Conservation (phyloP, 2,113 vertebrate species). For the Balaeniceps rex region DNA sequence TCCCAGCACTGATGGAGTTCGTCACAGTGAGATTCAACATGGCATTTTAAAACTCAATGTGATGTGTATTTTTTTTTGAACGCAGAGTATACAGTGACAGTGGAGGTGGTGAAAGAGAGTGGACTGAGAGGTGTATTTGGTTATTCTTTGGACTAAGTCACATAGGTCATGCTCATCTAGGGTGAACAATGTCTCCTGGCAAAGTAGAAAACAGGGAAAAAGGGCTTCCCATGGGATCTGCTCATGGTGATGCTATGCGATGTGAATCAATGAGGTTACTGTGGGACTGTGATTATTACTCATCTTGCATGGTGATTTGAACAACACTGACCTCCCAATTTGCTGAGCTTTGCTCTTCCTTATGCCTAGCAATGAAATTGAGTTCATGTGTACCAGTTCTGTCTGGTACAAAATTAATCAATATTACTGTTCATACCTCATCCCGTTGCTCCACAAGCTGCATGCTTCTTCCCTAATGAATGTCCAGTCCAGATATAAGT, state of each 20-base stretch:
- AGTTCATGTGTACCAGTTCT: neutral
- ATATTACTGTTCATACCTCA: neutral
- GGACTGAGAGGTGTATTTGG: neutral
- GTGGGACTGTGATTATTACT: neutral
- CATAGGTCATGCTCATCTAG: neutral
- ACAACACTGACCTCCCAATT: neutral
- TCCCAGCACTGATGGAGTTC: neutral
- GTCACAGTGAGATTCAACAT: neutral
- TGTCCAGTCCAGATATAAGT: accelerated
- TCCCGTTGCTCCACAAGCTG: neutral
- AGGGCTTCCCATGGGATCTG: neutral
- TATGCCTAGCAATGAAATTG: neutral
- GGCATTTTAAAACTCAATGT: constrained; percentile 14
- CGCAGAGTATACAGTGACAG: neutral
- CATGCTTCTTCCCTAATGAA: neutral
- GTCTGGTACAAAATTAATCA: neutral
- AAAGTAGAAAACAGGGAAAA: neutral
- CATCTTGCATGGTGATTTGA: neutral
- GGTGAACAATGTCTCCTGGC: neutral
- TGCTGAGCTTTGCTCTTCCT: neutral
- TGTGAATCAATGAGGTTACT: neutral
- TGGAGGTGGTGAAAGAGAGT: constrained; percentile 32
- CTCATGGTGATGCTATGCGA: neutral
- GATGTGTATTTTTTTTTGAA: constrained; percentile 11
- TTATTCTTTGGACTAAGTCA: constrained; percentile 3